Percentiles rank a stretch among this genome's conserved stretches.
Evolutionary conservation across 2,888 invertebrate genomes (phyloP).

Genomic region (Glaucopsyche alexis): DNA sequence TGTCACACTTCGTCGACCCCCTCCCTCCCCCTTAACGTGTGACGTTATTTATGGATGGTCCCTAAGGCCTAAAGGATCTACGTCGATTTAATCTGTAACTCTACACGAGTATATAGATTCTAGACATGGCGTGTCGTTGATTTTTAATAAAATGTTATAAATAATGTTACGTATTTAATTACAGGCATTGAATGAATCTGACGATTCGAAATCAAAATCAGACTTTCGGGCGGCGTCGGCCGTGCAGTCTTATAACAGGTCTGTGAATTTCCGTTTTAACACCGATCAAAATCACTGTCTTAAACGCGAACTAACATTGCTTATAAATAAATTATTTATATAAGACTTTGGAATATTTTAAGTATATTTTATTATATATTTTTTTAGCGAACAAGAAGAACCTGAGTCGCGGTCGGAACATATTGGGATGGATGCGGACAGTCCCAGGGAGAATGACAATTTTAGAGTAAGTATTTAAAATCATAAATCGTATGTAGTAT

Average conservation of each 20-base stretch:
- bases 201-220: conserved; percentile 56
- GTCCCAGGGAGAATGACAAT: conserved; percentile 64
- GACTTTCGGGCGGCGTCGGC: conserved; percentile 62
- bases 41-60: no score
- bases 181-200: conserved; percentile 40
- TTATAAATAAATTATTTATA: no score
- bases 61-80: no score
- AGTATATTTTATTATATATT: conserved; percentile 22
- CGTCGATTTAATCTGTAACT: no score
- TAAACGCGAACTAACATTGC: neutral
- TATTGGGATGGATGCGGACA: conserved; percentile 63
- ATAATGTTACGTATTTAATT: neutral
- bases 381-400: conserved; percentile 69
- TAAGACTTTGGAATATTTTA: neutral
- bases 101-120: no score
- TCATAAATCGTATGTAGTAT: neutral
- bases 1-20: no score
- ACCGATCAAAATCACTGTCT: neutral
- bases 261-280: neutral
- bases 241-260: conserved; percentile 73
- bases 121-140: no score
- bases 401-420: conserved; percentile 69
- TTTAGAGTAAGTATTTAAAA: conserved; percentile 54
- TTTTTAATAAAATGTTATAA: neutral
- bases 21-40: no score